phyloP scores from a whole-genome alignment of 2,113 vertebrate species.

The Dromaius novaehollandiae region DNA sequence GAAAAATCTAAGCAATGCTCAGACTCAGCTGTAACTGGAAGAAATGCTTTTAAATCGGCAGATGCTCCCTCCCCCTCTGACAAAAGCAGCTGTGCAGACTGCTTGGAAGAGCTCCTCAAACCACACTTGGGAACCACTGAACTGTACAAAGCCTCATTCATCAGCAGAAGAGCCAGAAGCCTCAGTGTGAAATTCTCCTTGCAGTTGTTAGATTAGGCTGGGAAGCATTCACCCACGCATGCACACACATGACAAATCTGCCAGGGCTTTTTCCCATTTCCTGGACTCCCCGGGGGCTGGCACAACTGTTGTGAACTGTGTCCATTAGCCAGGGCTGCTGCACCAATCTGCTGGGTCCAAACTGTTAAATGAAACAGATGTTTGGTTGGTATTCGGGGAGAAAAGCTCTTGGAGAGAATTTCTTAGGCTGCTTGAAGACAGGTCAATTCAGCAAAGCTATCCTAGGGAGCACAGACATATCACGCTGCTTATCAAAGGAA shows the following conservation, averaged over 20 bases:
- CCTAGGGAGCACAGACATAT: not conserved
- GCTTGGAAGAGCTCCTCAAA: not conserved
- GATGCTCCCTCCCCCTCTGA: not conserved
- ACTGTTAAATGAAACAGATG: not conserved
- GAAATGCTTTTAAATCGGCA: not conserved
- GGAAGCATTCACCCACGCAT: not conserved
- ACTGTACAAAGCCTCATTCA: not conserved
- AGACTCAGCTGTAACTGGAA: not conserved
- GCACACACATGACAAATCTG: not conserved
- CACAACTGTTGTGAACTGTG: not conserved
- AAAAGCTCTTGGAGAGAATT: not conserved
- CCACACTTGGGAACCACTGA: not conserved
- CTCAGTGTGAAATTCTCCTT: not conserved
- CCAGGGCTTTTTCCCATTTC: not conserved
- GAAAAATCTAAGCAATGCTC: not conserved
- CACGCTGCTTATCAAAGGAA: not conserved
- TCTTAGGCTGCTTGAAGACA: not conserved
- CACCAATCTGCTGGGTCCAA: not conserved
- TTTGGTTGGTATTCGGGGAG: not conserved
- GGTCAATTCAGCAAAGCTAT: not conserved
- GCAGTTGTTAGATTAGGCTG: not conserved
- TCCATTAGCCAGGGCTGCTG: not conserved
- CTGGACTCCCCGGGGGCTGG: not conserved
- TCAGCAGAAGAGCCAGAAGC: not conserved
- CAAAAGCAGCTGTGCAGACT: not conserved